Conservation (phyloP, 1,140 invertebrate genomes). For the Cydia fagiglandana region DNA sequence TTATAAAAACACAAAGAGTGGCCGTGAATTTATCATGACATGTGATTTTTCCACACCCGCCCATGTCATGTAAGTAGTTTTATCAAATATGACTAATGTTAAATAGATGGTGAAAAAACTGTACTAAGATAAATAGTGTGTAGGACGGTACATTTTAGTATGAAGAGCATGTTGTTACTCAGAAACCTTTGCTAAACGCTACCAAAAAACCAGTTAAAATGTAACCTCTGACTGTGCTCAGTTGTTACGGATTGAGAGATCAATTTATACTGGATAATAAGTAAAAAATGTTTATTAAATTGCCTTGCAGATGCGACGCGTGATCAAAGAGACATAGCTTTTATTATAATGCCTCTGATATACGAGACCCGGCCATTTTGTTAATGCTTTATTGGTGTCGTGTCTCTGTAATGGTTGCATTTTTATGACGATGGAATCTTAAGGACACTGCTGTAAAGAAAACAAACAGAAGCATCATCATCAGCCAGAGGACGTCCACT, state of each 20-base stretch:
- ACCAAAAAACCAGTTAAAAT: background rate
- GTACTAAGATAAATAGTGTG: slow-evolving; percentile 21
- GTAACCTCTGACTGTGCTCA: background rate
- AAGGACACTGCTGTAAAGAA: background rate
- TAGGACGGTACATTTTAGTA: slow-evolving; percentile 29
- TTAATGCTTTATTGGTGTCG: slow-evolving; percentile 43
- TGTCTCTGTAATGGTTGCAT: slow-evolving; percentile 5
- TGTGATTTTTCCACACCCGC: slow-evolving; percentile 13
- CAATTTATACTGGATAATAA: background rate
- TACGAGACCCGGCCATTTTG: slow-evolving; percentile 42
- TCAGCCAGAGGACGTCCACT: no score
- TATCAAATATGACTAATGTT: slow-evolving; percentile 20
- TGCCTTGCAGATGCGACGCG: slow-evolving; percentile 17
- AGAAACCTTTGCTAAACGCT: background rate
- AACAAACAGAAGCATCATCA: background rate
- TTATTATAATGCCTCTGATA: slow-evolving; percentile 45
- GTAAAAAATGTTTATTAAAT: background rate
- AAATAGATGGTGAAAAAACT: slow-evolving; percentile 22
- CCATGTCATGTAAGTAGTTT: slow-evolving; percentile 15
- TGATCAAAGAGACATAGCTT: slow-evolving; percentile 47
- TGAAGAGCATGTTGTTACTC: background rate
- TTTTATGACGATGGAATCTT: background rate
- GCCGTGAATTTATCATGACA: slow-evolving; percentile 12
- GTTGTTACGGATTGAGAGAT: background rate
- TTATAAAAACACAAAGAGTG: background rate